Percentiles rank a stretch among this genome's conserved stretches.
Conservation (phyloP, 1,140 invertebrate genomes). For the Brachionus calyciflorus region DNA sequence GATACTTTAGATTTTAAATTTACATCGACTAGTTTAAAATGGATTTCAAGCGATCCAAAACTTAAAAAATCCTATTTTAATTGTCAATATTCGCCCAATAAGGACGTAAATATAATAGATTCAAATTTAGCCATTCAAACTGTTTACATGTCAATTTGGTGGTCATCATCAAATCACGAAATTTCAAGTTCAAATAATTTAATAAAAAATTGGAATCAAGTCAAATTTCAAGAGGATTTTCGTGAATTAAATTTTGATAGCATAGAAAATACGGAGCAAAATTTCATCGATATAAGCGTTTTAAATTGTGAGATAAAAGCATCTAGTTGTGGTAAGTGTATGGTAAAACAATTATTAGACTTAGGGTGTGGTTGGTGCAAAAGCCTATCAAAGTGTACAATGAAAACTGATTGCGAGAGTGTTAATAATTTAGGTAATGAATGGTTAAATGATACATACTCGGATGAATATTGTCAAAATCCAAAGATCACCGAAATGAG, state of each 20-base stretch:
- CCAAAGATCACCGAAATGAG: neutral
- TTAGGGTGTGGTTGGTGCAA: slow-evolving; percentile 41
- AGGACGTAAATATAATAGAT: neutral
- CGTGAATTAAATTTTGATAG: neutral
- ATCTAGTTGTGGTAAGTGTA: slow-evolving; percentile 40
- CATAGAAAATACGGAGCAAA: neutral
- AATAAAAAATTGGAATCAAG: neutral
- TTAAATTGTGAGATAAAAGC: slow-evolving; percentile 44
- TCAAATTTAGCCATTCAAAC: neutral
- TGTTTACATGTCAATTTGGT: slow-evolving; percentile 33
- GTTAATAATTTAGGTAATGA: neutral
- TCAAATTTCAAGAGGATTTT: slow-evolving; percentile 11
- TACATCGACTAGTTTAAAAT: neutral
- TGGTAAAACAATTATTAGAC: neutral
- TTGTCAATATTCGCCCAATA: neutral
- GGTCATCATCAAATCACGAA: neutral
- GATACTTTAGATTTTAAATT: neutral
- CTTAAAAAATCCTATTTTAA: slow-evolving; percentile 14
- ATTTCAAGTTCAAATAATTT: neutral
- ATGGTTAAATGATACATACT: slow-evolving; percentile 2
- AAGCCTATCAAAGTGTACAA: slow-evolving; percentile 24
- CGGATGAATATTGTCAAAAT: slow-evolving; percentile 22
- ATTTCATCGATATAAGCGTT: slow-evolving; percentile 5
- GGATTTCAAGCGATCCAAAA: slow-evolving; percentile 1
- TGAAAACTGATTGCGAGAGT: slow-evolving; percentile 25